Percentiles rank a stretch among this genome's conserved stretches.
Conservation (phyloP, 2,797 vertebrate species). For the Hyperoplus immaculatus region DNA sequence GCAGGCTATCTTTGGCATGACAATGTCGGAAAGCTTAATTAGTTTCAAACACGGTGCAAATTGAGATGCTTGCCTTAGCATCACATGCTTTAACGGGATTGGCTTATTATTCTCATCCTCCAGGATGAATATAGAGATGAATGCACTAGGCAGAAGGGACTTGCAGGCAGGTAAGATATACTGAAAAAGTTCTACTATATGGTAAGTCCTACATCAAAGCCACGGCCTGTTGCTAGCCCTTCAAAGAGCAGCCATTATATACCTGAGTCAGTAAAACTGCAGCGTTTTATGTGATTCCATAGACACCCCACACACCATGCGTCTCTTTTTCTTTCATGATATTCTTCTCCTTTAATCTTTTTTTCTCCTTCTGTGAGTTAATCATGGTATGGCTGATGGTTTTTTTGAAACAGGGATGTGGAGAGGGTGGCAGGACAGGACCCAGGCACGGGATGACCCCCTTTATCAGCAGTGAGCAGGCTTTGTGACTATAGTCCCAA, state of each 20-base stretch:
- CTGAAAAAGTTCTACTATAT: slow-evolving; percentile 28
- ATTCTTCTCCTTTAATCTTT: slow-evolving; percentile 75
- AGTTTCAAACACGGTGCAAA: slow-evolving; percentile 63
- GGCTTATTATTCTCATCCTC: slow-evolving; percentile 54
- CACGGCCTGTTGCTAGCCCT: slow-evolving; percentile 44
- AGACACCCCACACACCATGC: slow-evolving; percentile 41
- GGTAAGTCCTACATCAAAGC: slow-evolving; percentile 69
- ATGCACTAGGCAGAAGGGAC: slow-evolving; percentile 23
- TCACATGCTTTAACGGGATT: slow-evolving; percentile 51
- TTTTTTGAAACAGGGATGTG: slow-evolving; percentile 64
- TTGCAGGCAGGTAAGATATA: slow-evolving; percentile 37
- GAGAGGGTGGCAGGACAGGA: slow-evolving; percentile 69
- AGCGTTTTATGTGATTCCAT: slow-evolving; percentile 63
- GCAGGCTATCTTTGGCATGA: slow-evolving; percentile 65
- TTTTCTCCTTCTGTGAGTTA: slow-evolving; percentile 51
- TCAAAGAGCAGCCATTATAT: slow-evolving; percentile 72
- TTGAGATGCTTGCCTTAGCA: slow-evolving; percentile 56
- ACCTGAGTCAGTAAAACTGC: slow-evolving; percentile 65
- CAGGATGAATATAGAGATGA: slow-evolving; percentile 52
- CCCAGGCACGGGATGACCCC: slow-evolving; percentile 75
- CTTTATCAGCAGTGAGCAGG: slow-evolving; percentile 84
- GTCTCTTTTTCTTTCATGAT: slow-evolving; percentile 64
- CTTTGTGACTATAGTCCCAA: slow-evolving; percentile 62
- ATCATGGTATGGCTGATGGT: slow-evolving; percentile 73
- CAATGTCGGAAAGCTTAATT: slow-evolving; percentile 66